A percentile compares a stretch with the other conserved stretches of the same genome.
Conservation (phyloP, 2,888 invertebrate species). For the Apamea monoglypha region DNA sequence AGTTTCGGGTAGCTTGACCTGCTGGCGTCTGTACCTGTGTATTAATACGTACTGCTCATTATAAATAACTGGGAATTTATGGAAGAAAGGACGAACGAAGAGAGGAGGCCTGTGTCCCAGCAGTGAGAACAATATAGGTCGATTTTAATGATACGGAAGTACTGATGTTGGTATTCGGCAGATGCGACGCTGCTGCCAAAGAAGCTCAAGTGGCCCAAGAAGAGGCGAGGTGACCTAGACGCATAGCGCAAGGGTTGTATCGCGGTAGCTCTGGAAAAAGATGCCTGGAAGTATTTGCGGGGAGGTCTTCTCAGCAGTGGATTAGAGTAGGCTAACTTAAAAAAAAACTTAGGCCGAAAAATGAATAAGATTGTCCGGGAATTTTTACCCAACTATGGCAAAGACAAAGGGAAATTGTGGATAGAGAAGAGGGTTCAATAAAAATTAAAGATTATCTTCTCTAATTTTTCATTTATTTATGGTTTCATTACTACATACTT, state of each 20-base stretch:
- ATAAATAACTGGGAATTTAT: too few species aligned
- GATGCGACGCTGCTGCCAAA: too few species aligned
- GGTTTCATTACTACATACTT: constrained; percentile 72
- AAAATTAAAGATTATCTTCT: not conserved
- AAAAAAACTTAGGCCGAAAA: not conserved
- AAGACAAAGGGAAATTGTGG: not conserved
- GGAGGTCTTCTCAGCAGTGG: not conserved
- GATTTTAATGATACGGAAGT: too few species aligned
- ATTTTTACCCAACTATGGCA: not conserved
- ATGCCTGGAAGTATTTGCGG: not conserved
- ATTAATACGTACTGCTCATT: too few species aligned
- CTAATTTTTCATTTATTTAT: constrained; percentile 1
- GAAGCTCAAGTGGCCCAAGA: too few species aligned
- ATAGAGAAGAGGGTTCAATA: not conserved
- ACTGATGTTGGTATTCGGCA: too few species aligned
- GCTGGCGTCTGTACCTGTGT: too few species aligned
- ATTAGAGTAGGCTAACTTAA: not conserved
- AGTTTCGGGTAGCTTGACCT: too few species aligned
- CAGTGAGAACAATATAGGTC: too few species aligned
- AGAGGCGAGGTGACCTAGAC: not conserved
- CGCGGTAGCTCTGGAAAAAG: not conserved
- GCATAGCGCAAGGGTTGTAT: not conserved
- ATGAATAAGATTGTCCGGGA: not conserved
- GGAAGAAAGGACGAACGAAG: too few species aligned
- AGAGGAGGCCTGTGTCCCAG: too few species aligned